phyloP scores from a whole-genome alignment of 2,888 invertebrate genomes.

The Sphinx pinastri region DNA sequence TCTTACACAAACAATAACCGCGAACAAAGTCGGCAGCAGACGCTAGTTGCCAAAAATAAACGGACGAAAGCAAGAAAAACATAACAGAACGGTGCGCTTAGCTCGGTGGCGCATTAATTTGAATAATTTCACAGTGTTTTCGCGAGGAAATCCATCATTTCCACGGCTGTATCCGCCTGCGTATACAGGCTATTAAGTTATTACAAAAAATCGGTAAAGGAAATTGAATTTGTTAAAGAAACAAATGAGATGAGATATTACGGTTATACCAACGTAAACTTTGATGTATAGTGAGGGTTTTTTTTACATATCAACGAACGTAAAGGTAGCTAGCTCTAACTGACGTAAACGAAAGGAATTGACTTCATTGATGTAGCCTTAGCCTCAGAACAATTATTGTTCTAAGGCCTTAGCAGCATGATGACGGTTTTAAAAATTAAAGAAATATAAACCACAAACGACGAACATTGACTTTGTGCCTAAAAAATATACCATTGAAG shows the following conservation, averaged over 20 bases:
- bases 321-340: neutral
- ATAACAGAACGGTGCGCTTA: constrained; percentile 31
- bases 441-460: too few relatives aligned
- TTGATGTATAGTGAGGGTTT: too few relatives aligned
- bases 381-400: too few relatives aligned
- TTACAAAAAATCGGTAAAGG: constrained; percentile 2
- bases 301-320: too few relatives aligned
- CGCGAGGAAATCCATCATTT: constrained; percentile 62
- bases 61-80: constrained; percentile 22
- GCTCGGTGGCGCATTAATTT: constrained; percentile 64
- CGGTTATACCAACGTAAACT: too few relatives aligned
- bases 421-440: too few relatives aligned
- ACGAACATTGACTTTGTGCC: too few relatives aligned
- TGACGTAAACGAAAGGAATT: neutral
- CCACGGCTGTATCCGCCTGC: constrained; percentile 31
- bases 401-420: too few relatives aligned
- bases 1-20: neutral
- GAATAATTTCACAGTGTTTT: constrained; percentile 67
- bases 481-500: too few relatives aligned
- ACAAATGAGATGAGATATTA: neutral
- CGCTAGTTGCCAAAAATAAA: constrained; percentile 19
- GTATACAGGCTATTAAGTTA: constrained; percentile 15
- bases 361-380: too few relatives aligned
- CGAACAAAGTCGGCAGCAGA: constrained; percentile 8
- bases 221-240: neutral